Percentiles rank a stretch among this genome's conserved stretches.
Conservation (phyloP, 2,888 invertebrate species). For the Pycnomerus fuliginosus region DNA sequence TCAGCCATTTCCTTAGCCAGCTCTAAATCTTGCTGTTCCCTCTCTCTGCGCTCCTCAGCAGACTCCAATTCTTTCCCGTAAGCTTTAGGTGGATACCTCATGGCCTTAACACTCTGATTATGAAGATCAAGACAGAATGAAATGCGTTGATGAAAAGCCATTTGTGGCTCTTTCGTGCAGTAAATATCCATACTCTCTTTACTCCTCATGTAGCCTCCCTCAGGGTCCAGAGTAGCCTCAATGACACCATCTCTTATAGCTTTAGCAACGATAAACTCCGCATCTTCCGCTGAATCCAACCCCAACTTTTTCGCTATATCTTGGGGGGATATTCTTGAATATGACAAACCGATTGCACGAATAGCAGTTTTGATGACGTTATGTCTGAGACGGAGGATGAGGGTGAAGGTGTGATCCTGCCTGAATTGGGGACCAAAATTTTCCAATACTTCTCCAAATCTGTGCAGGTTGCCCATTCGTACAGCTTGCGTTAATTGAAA, state of each 20-base stretch:
- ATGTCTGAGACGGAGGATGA: conserved; percentile 93
- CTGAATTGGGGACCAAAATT: conserved; percentile 91
- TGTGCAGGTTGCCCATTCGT: conserved; percentile 88
- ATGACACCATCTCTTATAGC: conserved; percentile 98
- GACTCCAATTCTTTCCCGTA: conserved; percentile 98
- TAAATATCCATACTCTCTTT: conserved; percentile 97
- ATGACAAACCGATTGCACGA: conserved; percentile 92
- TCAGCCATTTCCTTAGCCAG: conserved; percentile 99
- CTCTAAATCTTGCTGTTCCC: conserved; percentile 97
- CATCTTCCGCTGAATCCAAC: conserved; percentile 94
- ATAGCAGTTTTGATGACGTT: conserved; percentile 99
- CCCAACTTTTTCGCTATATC: conserved; percentile 94
- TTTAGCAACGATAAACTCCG: conserved; percentile 98
- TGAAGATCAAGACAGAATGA: conserved; percentile 97
- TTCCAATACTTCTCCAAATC: conserved; percentile 91
- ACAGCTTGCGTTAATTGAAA: conserved; percentile 98
- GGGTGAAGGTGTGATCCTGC: conserved; percentile 90
- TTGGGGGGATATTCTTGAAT: conserved; percentile 91
- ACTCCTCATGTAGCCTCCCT: conserved; percentile 94
- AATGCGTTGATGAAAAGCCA: conserved; percentile 96
- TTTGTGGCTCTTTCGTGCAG: conserved; percentile 92
- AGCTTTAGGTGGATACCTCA: conserved; percentile 98
- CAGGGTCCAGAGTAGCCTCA: conserved; percentile 95
- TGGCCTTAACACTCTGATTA: conserved; percentile 98
- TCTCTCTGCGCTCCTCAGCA: conserved; percentile 92